Evolutionary conservation across 1,140 invertebrate genomes (phyloP), one percentile per base, ranked within the genome.

Genomic region (Plodia interpunctella): DNA sequence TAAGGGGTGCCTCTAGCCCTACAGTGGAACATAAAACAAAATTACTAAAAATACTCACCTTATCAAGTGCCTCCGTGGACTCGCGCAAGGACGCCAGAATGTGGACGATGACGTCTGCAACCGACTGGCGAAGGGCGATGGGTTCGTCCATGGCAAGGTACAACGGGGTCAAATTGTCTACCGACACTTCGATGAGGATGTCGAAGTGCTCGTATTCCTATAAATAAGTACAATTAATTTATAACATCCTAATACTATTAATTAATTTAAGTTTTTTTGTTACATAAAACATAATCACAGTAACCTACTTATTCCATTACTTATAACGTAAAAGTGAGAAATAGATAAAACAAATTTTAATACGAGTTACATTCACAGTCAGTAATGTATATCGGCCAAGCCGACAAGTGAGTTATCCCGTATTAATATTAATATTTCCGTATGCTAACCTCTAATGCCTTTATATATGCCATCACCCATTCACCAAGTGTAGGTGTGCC

Each of bases 201-300:
- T 87, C 81, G 53, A 72, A 86, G 1, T 65, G 55, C 17, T 78
- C 76, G 25, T 79, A 83, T 53, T 87, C 84, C 84, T 87, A 53
- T 54, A 52, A 65, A 25, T 25, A n/a, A n/a, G n/a, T n/a, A 25
- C 21, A 25, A 25, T 25, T 25, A 2, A 25, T 25, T 25, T 25
- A 3, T 25, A 25, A 6, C 21, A 25, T 25, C 6, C n/a, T n/a
- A n/a, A n/a, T n/a, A n/a, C n/a, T n/a, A n/a, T n/a, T n/a, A n/a
- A n/a, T n/a, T n/a, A n/a, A n/a, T n/a, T n/a, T n/a, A n/a, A n/a
- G n/a, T n/a, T n/a, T n/a, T n/a, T n/a, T n/a, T n/a, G n/a, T n/a
- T n/a, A n/a, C n/a, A n/a, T n/a, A n/a, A n/a, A n/a, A n/a, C n/a
- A n/a, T n/a, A n/a, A n/a, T n/a, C n/a, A n/a, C n/a, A n/a, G n/a